A percentile compares a stretch with the other conserved stretches of the same genome.
phyloP scores from a whole-genome alignment of 2,113 vertebrate species.

The Castor canadensis region DNA sequence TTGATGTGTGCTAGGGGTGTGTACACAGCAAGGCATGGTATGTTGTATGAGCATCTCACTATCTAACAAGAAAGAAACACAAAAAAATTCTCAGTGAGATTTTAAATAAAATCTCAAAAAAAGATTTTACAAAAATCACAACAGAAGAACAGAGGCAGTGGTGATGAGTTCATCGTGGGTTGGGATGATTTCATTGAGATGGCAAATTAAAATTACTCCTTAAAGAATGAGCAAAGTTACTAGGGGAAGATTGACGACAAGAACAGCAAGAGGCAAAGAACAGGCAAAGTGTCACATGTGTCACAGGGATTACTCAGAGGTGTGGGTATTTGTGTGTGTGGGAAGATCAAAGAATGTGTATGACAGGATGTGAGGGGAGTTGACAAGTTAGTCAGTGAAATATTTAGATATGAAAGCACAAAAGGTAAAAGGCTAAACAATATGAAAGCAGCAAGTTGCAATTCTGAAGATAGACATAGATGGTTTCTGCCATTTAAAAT shows the following conservation, averaged over 20 bases:
- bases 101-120: no score
- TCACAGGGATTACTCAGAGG: neutral
- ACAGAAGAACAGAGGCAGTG: neutral
- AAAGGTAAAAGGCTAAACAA: neutral
- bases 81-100: neutral
- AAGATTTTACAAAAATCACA: no score
- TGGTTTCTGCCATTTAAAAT: constrained; percentile 14
- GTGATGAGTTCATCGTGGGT: neutral
- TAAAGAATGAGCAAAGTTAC: neutral
- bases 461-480: neutral
- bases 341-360: neutral
- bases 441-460: neutral
- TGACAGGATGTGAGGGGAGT: neutral
- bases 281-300: neutral
- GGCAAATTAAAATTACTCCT: neutral
- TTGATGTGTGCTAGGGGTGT: neutral
- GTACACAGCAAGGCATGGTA: neutral
- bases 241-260: neutral
- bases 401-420: neutral
- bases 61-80: neutral
- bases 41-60: neutral
- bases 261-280: neutral
- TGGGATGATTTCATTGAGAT: neutral
- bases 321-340: neutral
- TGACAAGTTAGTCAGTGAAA: neutral